Base-by-base conservation (phyloP, 2,888 invertebrate genomes). In the Ectropis crepuscularia region DNA sequence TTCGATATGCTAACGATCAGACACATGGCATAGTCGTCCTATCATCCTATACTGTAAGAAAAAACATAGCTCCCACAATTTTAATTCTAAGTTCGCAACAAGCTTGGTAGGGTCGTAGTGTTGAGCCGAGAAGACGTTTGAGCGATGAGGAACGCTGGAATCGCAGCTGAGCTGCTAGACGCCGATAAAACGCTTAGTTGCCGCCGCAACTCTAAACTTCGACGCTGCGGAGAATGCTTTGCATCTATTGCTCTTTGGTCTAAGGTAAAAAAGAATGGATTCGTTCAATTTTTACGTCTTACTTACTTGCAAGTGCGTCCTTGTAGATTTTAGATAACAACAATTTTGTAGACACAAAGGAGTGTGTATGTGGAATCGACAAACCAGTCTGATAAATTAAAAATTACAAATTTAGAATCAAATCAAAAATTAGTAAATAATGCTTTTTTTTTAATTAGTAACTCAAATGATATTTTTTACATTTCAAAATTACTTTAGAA, bases 141-240 rank as follows among this genome's bases (percentile, higher is more conserved):
- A 65, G 68, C 60, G 60, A 68, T 62, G 68, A 59, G 69, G 59
- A 64, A 63, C 62, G 57, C 50, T 55, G 53, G 57, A 67, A 66
- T 69, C 72, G 67, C 48, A 48, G 59, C 79, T 75, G 76, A 79
- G 79, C 87, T 92, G 91, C 77, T 71, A 75, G 76, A 78, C 73
- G 74, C 76, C 86, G 91, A 92, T 92, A 91, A 90, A 91, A 87
- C 87, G 90, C 91, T 91, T 90, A 91, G 86, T 86, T 79, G 78
- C 80, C 80, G 85, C 78, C 82, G 82, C 79, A 78, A 82, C 77
- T 78, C 82, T 79, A 71, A 82, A 85, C 80, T 85, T 78, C 67
- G 70, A 74, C 78, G 76, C 83, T 74, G 70, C 64, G 67, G 68
- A 69, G 63, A 65, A 67, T 65, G 63, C 68, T 68, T 69, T 65